Percentiles rank a stretch among this genome's conserved stretches.
These are phyloP conservation scores for Aspidapion aeneum DNA, from an alignment of 2,888 invertebrate species.

Conservation along the genomic window DNA sequence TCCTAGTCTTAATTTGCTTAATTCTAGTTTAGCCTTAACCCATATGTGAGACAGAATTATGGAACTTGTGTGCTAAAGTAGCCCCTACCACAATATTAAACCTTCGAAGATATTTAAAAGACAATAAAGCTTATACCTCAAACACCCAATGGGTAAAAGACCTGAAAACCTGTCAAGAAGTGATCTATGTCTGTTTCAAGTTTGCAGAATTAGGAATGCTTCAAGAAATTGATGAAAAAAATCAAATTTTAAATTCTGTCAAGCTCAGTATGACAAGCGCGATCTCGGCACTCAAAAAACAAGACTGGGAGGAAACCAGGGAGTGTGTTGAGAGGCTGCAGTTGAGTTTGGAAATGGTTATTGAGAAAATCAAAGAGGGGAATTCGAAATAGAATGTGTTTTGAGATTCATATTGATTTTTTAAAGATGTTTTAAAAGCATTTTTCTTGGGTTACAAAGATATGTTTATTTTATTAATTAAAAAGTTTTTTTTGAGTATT, in stretches of 20 bases:
- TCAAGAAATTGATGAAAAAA: slow-evolving; percentile 43
- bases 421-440: too few relatives aligned
- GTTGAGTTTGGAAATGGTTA: slow-evolving; percentile 28
- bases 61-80: slow-evolving; percentile 78
- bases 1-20: too few relatives aligned
- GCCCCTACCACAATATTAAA: slow-evolving; percentile 57
- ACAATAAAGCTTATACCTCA: slow-evolving; percentile 69
- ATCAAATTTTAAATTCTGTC: slow-evolving; percentile 39
- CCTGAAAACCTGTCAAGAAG: slow-evolving; percentile 56
- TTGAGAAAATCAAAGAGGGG: slow-evolving; percentile 30
- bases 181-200: slow-evolving; percentile 57
- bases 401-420: too few relatives aligned
- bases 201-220: slow-evolving; percentile 58
- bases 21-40: too few relatives aligned
- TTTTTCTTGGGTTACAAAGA: too few relatives aligned
- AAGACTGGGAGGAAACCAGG: slow-evolving; percentile 42
- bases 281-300: slow-evolving; percentile 46
- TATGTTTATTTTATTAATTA: too few relatives aligned
- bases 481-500: too few relatives aligned
- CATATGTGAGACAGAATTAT: slow-evolving; percentile 71
- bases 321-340: slow-evolving; percentile 40
- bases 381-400: slow-evolving; percentile 12
- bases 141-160: slow-evolving; percentile 62
- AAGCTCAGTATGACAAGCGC: slow-evolving; percentile 42
- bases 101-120: slow-evolving; percentile 72